Evolutionary conservation across 1,140 invertebrate species (phyloP), one percentile per base, ranked within the genome.

Genomic region (Zaprionus capensis): DNA sequence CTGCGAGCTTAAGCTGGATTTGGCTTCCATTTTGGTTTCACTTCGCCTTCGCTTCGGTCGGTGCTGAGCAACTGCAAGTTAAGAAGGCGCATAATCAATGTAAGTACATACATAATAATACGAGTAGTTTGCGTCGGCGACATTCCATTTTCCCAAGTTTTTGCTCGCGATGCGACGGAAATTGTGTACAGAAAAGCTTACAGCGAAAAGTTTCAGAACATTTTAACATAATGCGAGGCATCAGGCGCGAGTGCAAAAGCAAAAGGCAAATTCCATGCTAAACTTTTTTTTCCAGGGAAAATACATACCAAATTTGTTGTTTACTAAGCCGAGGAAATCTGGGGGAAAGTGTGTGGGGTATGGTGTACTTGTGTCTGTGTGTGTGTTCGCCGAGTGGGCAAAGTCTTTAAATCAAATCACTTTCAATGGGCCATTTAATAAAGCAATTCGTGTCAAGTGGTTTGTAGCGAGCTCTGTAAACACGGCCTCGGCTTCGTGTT

Each of bases 41-140:
- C 53, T 79, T 61, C 31, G 49, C 62, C 46, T 57, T 53, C 61
- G n/a, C 2, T 12, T 24, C 9, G 46, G 46, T 22, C 20, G 17
- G 20, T 5, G 20, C n/a, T 9, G 46, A 56, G 38, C 62, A 62
- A 57, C 78, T 80, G 78, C 64, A 87, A 90, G 68, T 68, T 76
- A 78, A 90, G 81, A 87, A 90, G 82, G 68, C 68, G 78, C 75
- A 87, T 90, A 87, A 84, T 90, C 85, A 90, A 90, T 90, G 80
- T 85, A 80, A 87, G 81, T 80, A 84, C 83, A 87, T 80, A 84
- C 83, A 87, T 87, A 87, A 90, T 87, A 87, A 87, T 87, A 46
- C n/a, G 41, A 46, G 41, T 46, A 87, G 84, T 90, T 85, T 90
- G 34, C 68, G 9, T 34, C 46, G 12, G 46, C 46, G 46, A 51